phyloP scores from a whole-genome alignment of 2,888 invertebrate genomes.

The Cyclophora punctaria region DNA sequence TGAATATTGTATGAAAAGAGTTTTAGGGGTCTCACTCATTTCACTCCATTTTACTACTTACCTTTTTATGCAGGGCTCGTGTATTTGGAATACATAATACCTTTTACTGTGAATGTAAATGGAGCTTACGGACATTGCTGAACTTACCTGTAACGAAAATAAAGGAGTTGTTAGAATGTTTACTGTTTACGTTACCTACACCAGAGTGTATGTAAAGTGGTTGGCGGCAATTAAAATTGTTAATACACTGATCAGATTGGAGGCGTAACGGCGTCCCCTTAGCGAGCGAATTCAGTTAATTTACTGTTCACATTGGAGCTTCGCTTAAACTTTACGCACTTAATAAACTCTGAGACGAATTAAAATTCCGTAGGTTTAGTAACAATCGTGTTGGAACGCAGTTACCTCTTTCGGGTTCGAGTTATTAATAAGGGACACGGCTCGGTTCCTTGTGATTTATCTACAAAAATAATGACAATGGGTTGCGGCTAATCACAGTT shows the following conservation, averaged over 20 bases:
- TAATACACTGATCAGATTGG: slow-evolving; percentile 51
- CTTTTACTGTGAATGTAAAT: slow-evolving; percentile 29
- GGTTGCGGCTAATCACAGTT: slow-evolving; percentile 43
- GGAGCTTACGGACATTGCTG: slow-evolving; percentile 32
- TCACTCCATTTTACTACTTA: slow-evolving; percentile 61
- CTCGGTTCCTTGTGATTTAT: slow-evolving; percentile 48
- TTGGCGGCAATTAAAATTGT: slow-evolving; percentile 40
- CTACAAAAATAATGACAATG: slow-evolving; percentile 44
- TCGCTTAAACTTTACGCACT: slow-evolving; percentile 71
- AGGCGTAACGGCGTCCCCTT: slow-evolving; percentile 31
- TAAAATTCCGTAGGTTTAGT: slow-evolving; percentile 70
- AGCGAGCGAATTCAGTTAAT: slow-evolving; percentile 65
- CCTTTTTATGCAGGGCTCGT: slow-evolving; percentile 59
- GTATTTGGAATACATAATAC: slow-evolving; percentile 41
- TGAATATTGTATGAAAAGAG: slow-evolving; percentile 72
- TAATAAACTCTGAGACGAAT: slow-evolving; percentile 69
- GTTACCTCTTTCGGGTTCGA: slow-evolving; percentile 55
- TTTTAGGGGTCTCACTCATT: slow-evolving; percentile 67
- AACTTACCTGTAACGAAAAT: slow-evolving; percentile 52
- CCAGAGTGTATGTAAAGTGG: slow-evolving; percentile 8
- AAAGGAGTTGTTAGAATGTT: slow-evolving; percentile 3
- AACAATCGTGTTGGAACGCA: slow-evolving; percentile 65
- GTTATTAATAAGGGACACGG: slow-evolving; percentile 61
- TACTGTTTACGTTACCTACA: too few relatives aligned
- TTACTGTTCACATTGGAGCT: slow-evolving; percentile 50